Evolutionary conservation across 2,888 invertebrate genomes (phyloP).

Genomic region (Epiblema foenella): DNA sequence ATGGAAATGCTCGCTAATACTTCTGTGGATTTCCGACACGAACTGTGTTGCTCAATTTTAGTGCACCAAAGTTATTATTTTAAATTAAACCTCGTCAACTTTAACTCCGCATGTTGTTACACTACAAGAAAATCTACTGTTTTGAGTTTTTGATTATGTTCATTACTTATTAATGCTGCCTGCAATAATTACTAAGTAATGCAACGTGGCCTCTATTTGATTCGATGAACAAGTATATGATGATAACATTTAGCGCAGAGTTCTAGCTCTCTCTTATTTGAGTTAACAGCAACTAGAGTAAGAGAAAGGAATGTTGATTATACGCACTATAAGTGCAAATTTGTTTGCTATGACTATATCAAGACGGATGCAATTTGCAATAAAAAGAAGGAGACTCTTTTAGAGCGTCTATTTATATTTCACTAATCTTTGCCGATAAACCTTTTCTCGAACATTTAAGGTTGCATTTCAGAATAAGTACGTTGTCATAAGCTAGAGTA

Average conservation of each 20-base stretch:
- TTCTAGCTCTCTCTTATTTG: neutral
- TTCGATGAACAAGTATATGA: neutral
- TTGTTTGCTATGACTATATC: neutral
- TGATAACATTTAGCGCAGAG: neutral
- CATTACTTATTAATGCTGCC: too few relatives aligned
- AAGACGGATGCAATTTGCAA: constrained; percentile 22
- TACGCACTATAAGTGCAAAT: neutral
- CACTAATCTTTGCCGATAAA: neutral
- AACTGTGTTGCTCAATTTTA: too few relatives aligned
- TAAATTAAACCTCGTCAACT: too few relatives aligned
- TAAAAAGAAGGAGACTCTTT: constrained; percentile 9
- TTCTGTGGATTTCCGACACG: too few relatives aligned
- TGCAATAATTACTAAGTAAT: neutral
- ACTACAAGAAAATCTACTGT: too few relatives aligned
- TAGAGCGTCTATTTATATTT: neutral
- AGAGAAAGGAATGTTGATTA: neutral
- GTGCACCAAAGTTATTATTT: too few relatives aligned
- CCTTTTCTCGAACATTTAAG: neutral
- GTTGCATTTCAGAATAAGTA: neutral
- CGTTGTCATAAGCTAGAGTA: neutral
- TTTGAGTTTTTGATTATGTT: too few relatives aligned
- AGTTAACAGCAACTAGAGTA: neutral
- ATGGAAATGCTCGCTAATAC: too few relatives aligned
- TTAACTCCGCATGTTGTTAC: too few relatives aligned
- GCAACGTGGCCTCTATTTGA: neutral